These are phyloP conservation scores for Drosophila nr. medialis DNA, from an alignment of 2,888 invertebrate species.

Conservation along the genomic window DNA sequence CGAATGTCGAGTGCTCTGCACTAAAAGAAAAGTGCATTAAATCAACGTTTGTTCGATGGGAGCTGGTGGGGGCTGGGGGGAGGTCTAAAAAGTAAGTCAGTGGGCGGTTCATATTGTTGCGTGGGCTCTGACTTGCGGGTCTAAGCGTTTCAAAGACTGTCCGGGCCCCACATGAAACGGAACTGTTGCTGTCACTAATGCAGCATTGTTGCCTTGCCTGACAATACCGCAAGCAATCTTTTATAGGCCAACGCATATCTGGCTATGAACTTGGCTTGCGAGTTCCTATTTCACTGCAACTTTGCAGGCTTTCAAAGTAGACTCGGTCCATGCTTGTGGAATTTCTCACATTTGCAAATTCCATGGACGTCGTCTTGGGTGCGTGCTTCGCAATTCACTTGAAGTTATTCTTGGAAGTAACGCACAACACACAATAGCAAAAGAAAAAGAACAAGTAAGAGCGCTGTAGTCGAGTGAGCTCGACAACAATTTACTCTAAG, in stretches of 20 bases:
- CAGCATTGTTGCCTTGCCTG: conserved; percentile 53
- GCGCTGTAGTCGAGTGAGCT: background rate
- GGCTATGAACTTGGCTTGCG: conserved; percentile 49
- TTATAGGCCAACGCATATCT: conserved; percentile 57
- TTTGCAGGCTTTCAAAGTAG: conserved; percentile 33
- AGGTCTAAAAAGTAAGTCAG: conserved; percentile 71
- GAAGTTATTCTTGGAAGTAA: conserved; percentile 65
- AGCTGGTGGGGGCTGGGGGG: too few species aligned
- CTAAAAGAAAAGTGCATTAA: conserved; percentile 59
- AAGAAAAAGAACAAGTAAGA: background rate
- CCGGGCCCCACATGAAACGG: conserved; percentile 68
- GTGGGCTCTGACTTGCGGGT: conserved; percentile 25
- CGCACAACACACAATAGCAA: conserved; percentile 31
- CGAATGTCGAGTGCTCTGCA: conserved; percentile 34
- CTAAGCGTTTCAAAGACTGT: conserved; percentile 20
- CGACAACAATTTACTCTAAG: background rate
- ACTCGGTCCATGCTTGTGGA: conserved; percentile 50
- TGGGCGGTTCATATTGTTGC: conserved; percentile 56
- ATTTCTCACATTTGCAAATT: conserved; percentile 63
- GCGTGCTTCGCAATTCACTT: conserved; percentile 50
- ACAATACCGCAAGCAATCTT: conserved; percentile 31
- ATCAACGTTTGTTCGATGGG: conserved; percentile 47
- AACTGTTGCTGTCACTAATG: conserved; percentile 67
- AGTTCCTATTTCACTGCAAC: conserved; percentile 28
- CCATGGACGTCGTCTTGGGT: conserved; percentile 50